Evolutionary conservation across 2,888 invertebrate species (phyloP), one percentile per base, ranked within the genome.

Genomic region (Macrophya alboannulata): DNA sequence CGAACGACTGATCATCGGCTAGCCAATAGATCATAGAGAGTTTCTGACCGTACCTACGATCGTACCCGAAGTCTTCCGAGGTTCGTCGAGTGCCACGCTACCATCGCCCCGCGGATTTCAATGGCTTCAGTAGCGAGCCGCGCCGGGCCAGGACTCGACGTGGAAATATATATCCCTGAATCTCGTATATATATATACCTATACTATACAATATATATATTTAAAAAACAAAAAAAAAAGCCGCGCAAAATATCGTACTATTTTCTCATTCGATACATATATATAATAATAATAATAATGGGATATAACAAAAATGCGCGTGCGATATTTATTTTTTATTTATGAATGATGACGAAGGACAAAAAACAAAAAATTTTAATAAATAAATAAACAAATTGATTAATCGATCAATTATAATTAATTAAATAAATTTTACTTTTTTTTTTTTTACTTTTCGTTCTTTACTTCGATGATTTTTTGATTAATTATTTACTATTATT

Each of bases 41-140:
- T 9, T 25, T 76, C 21, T 21, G 37, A 51, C 48, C 77, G 31
- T 51, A 40, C 45, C 21, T 21, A 21, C 72, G 51, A 77, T 55
- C 77, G 31, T 77, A 17, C 31, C 77, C 48, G 51, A 48, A 37
- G 15, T 43, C 17, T 8, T 59, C 76, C 91, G 91, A 87, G 87
- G 31, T 6, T 15, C 25, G 79, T 89, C 91, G 91, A 91, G 43
- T 37, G 88, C 88, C 89, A 87, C 87, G 89, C 90, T 90, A 89
- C 88, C 87, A 89, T 87, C 88, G 89, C 89, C 89, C 89, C 89
- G 88, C 88, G 89, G 86, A 89, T 87, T 89, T 91, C 90, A 92
- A 92, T 92, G 92, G 91, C 89, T 91, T 92, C 92, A 92, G 92
- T 92, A 91, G 91, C 92, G 92, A 92, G 92, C 92, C 92, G 91